Base-by-base conservation (phyloP, 2,797 vertebrate genomes). In the Scolopax rusticola region DNA sequence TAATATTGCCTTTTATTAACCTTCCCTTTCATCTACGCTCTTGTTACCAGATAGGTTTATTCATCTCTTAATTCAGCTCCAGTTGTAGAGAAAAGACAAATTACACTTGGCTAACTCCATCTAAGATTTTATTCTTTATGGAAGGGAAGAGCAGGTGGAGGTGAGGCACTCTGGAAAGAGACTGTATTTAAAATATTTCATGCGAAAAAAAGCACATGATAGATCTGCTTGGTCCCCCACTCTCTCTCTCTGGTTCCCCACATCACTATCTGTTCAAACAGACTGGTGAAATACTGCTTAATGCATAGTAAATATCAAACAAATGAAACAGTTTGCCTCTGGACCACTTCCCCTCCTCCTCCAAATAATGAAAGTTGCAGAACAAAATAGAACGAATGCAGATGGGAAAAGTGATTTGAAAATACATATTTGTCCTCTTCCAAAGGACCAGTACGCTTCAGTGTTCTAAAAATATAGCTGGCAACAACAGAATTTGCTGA, bases 241-340 rank as follows among this genome's bases (percentile, higher is more conserved):
- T 1, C 20, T 43, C 41, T 43, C 41, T 25, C 48, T 12, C 65
- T 68, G 27, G 12, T 18, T 79, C 32, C 45, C 23, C 36, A 59
- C 8, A 38, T n/a, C 40, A 57, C 2, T 15, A 45, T 9, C 20
- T 82, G 59, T 51, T 38, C 40, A 6, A n/a, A 19, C n/a, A n/a
- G n/a, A n/a, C 17, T 14, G 25, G 10, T 23, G 23, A 89, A 19
- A 9, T 41, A 33, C 3, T 67, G 2, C 11, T 50, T 13, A 63
- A 51, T 6, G 21, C 30, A 51, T 0, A 32, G 51, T 8, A 65
- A 41, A 28, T 0, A 0, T 12, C 36, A 53, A 56, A 41, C 33
- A 17, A 38, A 48, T 19, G 47, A 4, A 50, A 30, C 6, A 7
- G 7, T 38, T 32, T 30, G 27, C 12, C 54, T 38, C n/a, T 25